phyloP scores from a whole-genome alignment of 2,113 vertebrate species.

The Pleuronectes platessa region DNA sequence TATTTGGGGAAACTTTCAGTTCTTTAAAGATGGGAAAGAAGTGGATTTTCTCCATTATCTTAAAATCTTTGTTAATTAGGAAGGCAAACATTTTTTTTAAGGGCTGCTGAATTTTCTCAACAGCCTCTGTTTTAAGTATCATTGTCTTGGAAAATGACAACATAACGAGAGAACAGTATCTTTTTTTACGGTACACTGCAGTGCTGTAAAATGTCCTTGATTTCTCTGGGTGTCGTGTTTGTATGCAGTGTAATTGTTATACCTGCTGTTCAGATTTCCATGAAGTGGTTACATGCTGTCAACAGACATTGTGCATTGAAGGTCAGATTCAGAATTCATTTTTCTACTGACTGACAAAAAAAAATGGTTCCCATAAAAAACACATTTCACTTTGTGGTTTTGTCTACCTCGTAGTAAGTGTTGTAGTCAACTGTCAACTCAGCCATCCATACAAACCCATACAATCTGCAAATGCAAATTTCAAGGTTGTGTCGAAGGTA shows the following conservation, averaged over 20 bases:
- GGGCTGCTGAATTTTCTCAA: background rate
- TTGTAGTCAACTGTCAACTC: background rate
- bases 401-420: background rate
- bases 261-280: slow-evolving; percentile 16
- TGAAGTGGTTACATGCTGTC: slow-evolving; percentile 12
- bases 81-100: background rate
- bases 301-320: slow-evolving; percentile 17
- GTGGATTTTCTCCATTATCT: background rate
- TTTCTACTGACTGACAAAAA: background rate
- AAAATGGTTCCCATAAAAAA: background rate
- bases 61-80: background rate
- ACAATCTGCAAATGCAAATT: background rate
- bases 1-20: background rate
- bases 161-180: slow-evolving; percentile 1
- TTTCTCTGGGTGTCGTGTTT: slow-evolving; percentile 1
- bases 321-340: slow-evolving; percentile 33
- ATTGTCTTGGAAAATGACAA: background rate
- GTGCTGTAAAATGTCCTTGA: background rate
- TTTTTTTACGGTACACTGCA: background rate
- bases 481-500: slow-evolving; percentile 1
- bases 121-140: slow-evolving; percentile 7
- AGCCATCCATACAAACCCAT: background rate
- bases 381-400: background rate
- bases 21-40: background rate
- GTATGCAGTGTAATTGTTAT: slow-evolving; percentile 14